phyloP scores from a whole-genome alignment of 1,140 invertebrate species.

The Drosophila kohkoa region DNA sequence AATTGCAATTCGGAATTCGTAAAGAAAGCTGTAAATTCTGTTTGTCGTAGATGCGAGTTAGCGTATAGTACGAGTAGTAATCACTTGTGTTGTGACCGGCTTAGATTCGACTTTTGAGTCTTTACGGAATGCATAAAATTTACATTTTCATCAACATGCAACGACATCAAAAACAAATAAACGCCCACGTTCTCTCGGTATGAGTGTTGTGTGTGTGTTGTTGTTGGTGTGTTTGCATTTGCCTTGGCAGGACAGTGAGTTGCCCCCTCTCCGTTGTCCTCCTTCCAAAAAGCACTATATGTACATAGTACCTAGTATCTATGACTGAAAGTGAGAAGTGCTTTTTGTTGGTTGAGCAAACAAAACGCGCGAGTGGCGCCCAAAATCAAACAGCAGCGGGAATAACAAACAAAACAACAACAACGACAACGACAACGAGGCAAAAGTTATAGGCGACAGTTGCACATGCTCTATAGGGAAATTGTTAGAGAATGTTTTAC shows the following conservation, averaged over 20 bases:
- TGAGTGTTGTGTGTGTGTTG: neutral
- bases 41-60: slow-evolving; percentile 12
- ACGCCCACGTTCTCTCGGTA: slow-evolving; percentile 11
- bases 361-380: slow-evolving; percentile 55
- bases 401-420: slow-evolving; percentile 42
- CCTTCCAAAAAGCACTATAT: slow-evolving; percentile 30
- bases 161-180: slow-evolving; percentile 60
- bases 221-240: slow-evolving; percentile 25
- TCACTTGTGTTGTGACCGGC: slow-evolving; percentile 35
- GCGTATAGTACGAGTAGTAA: slow-evolving; percentile 38
- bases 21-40: slow-evolving; percentile 21
- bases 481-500: slow-evolving; percentile 18
- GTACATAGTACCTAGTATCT: slow-evolving; percentile 46
- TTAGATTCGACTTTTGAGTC: slow-evolving; percentile 36
- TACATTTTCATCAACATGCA: slow-evolving; percentile 75
- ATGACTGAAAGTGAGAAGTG: slow-evolving; percentile 66
- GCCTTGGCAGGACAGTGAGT: slow-evolving; percentile 17
- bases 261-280: neutral
- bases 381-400: slow-evolving; percentile 57
- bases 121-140: slow-evolving; percentile 65
- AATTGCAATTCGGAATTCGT: neutral
- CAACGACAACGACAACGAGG: slow-evolving; percentile 8
- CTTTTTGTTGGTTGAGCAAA: slow-evolving; percentile 60
- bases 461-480: slow-evolving; percentile 47
- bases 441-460: slow-evolving; percentile 63